Conservation (phyloP, 53 echinoderm and acorn worm genomes). For the Hippasteria phrygiana region DNA sequence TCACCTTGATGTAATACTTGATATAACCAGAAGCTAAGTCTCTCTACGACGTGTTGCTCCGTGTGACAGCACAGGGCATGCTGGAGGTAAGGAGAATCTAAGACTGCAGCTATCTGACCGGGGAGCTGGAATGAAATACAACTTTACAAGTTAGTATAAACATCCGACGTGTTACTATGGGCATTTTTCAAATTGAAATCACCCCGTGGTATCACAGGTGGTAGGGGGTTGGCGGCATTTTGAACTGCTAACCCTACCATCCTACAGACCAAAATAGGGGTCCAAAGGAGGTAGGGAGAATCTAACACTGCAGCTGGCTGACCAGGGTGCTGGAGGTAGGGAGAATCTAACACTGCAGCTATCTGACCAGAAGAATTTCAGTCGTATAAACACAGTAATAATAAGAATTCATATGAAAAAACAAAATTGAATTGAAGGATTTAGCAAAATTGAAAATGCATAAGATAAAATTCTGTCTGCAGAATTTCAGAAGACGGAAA, state of each 20-base stretch:
- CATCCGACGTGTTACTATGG: background rate
- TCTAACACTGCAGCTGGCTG: constrained; percentile 87
- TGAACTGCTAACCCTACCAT: no score
- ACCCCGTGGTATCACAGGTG: background rate
- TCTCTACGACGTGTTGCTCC: constrained; percentile 76
- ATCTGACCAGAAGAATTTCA: constrained; percentile 91
- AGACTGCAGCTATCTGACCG: constrained; percentile 87
- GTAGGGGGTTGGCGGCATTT: no score
- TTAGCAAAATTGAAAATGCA: background rate
- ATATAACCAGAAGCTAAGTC: constrained; percentile 89
- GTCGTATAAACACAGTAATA: no score
- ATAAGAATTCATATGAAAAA: no score
- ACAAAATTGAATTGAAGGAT: no score
- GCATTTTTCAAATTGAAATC: background rate
- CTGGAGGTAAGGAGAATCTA: constrained; percentile 81
- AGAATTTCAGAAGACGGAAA: no score
- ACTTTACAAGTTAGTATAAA: background rate
- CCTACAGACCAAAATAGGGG: no score
- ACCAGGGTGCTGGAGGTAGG: constrained; percentile 85
- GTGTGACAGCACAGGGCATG: constrained; percentile 79
- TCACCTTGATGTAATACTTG: constrained; percentile 80
- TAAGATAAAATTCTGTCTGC: background rate
- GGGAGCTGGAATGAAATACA: constrained; percentile 73
- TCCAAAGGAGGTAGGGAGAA: constrained; percentile 79
- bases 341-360: constrained; percentile 82